phyloP scores from a whole-genome alignment of 1,140 invertebrate species.

The Drosophila chauvacae region DNA sequence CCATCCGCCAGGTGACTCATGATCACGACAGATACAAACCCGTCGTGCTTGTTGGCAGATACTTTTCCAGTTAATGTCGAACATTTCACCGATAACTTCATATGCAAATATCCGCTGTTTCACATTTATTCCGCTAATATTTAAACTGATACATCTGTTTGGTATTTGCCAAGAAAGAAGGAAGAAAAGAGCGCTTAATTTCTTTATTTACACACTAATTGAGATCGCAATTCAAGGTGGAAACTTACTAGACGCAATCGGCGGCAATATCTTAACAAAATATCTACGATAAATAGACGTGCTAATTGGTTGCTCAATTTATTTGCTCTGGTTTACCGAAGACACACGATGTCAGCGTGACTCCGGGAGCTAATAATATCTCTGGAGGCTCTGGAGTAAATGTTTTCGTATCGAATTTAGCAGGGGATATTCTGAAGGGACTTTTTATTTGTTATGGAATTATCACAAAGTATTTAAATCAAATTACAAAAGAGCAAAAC shows the following conservation, averaged over 20 bases:
- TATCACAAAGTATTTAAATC: neutral
- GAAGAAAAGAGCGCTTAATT: constrained; percentile 26
- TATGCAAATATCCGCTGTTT: constrained; percentile 45
- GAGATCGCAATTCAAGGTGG: constrained; percentile 52
- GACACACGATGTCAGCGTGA: constrained; percentile 48
- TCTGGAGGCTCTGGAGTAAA: neutral
- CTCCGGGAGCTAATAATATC: constrained; percentile 40
- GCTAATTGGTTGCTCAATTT: constrained; percentile 55
- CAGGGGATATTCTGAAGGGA: constrained; percentile 4
- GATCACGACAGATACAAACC: constrained; percentile 42
- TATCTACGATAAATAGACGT: constrained; percentile 37
- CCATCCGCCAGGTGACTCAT: constrained; percentile 58
- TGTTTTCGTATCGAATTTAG: constrained; percentile 19
- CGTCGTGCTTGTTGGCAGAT: constrained; percentile 22
- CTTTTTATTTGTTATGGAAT: neutral
- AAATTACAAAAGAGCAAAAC: neutral
- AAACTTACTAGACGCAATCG: constrained; percentile 53
- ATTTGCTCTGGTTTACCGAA: constrained; percentile 36
- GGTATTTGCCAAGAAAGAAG: constrained; percentile 24
- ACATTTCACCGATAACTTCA: constrained; percentile 55
- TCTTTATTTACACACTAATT: constrained; percentile 55
- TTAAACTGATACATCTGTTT: constrained; percentile 40
- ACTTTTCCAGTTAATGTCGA: constrained; percentile 49
- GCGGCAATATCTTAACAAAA: constrained; percentile 39
- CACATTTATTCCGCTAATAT: constrained; percentile 17